Percentiles rank a stretch among this genome's conserved stretches.
Conservation (phyloP, 23 tunicate genomes). For the Ascidia mentula region DNA sequence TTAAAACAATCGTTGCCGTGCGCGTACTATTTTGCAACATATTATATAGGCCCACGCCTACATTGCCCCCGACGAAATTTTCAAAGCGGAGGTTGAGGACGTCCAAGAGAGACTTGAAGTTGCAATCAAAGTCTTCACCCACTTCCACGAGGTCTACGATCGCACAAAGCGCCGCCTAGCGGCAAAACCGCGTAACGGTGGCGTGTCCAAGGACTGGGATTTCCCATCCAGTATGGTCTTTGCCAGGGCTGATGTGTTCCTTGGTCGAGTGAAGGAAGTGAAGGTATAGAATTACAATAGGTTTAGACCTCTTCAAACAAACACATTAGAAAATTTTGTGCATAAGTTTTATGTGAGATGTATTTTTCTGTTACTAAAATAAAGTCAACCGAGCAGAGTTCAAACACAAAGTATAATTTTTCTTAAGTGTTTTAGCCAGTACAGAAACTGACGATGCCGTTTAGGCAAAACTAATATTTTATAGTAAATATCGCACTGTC, state of each 20-base stretch:
- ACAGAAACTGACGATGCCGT: too few species aligned
- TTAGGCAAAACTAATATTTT: too few species aligned
- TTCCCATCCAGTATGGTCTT: conserved; percentile 85
- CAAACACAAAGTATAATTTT: too few species aligned
- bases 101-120: conserved; percentile 57
- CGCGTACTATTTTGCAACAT: not conserved
- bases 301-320: too few species aligned
- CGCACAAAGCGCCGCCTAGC: conserved; percentile 44
- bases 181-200: conserved; percentile 35
- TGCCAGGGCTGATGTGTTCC: conserved; percentile 69
- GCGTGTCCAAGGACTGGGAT: conserved; percentile 60
- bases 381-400: too few species aligned
- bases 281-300: conserved; percentile 53
- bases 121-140: conserved; percentile 54
- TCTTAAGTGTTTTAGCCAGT: too few species aligned
- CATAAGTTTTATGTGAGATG: too few species aligned
- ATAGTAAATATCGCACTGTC: too few species aligned
- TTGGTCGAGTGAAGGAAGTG: conserved; percentile 36
- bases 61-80: conserved; percentile 72
- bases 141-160: conserved; percentile 58
- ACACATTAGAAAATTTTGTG: too few species aligned
- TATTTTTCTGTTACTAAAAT: too few species aligned
- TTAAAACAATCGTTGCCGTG: too few species aligned
- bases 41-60: conserved; percentile 57
- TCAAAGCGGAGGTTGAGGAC: conserved; percentile 79